phyloP scores from a whole-genome alignment of 2,113 vertebrate genomes.

The Camelus bactrianus region DNA sequence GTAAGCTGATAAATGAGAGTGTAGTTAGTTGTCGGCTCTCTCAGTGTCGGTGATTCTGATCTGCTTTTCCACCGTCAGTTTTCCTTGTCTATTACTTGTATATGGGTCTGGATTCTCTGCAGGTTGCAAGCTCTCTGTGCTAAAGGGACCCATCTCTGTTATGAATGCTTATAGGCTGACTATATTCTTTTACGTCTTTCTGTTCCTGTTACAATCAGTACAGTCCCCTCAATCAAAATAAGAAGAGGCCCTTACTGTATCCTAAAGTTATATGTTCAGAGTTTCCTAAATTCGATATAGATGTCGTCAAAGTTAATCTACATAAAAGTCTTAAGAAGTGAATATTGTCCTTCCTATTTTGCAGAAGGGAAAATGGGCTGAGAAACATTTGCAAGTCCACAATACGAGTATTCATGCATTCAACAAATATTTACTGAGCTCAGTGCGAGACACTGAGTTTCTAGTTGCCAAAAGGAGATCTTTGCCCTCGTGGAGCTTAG shows the following conservation, averaged over 20 bases:
- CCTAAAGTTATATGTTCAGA: not conserved
- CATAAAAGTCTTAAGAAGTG: not conserved
- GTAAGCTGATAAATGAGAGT: not conserved
- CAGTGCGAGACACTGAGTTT: not conserved
- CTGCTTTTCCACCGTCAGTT: not conserved
- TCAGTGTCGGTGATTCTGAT: not conserved
- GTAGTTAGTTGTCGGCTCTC: not conserved
- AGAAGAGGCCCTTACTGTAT: not conserved
- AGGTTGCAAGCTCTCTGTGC: not conserved
- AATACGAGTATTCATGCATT: not conserved
- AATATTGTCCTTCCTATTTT: not conserved
- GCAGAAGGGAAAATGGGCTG: not conserved
- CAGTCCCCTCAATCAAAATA: not conserved
- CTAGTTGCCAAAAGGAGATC: not conserved
- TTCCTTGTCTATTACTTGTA: not conserved
- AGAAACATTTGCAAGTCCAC: not conserved
- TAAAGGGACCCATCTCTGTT: not conserved
- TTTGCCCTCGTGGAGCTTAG: not conserved
- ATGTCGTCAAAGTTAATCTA: not conserved
- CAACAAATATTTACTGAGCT: not conserved
- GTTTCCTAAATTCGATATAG: not conserved
- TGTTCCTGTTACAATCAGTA: not conserved
- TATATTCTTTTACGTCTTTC: not conserved
- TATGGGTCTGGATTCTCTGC: not conserved
- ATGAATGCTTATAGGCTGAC: not conserved